These are phyloP conservation scores for Peromyscus eremicus DNA, from an alignment of 2,797 vertebrate genomes.

Conservation along the genomic window DNA sequence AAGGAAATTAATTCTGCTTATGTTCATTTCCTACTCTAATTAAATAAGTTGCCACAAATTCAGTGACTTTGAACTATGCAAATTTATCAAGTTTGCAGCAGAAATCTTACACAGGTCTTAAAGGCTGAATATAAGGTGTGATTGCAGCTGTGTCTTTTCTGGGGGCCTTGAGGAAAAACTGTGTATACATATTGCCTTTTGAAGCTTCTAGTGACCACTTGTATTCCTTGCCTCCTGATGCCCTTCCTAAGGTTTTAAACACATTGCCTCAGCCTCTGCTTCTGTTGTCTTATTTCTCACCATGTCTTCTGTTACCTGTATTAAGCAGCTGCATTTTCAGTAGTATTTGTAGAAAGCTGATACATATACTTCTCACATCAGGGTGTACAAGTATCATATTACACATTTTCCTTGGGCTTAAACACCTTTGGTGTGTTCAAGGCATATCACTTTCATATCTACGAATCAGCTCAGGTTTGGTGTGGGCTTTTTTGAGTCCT, in stretches of 20 bases:
- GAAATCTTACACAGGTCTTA: not conserved
- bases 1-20: conserved; percentile 10
- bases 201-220: not conserved
- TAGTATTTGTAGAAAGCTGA: conserved; percentile 25
- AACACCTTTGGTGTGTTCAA: not conserved
- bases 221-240: not conserved
- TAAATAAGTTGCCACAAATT: conserved; percentile 10
- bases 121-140: not conserved
- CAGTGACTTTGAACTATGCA: not conserved
- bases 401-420: not conserved
- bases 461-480: conserved; percentile 20
- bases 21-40: not conserved
- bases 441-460: not conserved
- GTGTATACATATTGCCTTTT: not conserved
- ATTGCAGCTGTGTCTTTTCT: not conserved
- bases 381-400: not conserved
- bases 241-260: not conserved
- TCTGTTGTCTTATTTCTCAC: not conserved
- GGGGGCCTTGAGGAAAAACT: not conserved
- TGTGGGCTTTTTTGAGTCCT: conserved; percentile 47
- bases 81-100: not conserved
- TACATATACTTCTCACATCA: conserved; percentile 1
- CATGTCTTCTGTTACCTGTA: not conserved
- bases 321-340: not conserved
- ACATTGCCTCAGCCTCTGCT: not conserved